Conservation (phyloP, 2,113 vertebrate species). For the Crotalus tigris region DNA sequence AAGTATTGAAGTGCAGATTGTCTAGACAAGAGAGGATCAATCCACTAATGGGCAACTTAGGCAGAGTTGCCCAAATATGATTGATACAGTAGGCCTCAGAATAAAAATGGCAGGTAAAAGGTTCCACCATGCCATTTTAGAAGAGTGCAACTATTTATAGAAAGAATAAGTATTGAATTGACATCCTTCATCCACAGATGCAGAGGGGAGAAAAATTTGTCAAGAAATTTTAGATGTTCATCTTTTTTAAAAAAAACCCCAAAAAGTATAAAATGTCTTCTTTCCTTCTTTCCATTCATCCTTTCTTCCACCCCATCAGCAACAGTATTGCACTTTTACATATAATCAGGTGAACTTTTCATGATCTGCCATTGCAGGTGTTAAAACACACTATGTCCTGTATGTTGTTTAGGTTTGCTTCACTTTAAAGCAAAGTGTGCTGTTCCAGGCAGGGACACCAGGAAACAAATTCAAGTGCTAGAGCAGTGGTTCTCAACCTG, state of each 20-base stretch:
- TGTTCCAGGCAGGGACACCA: background rate
- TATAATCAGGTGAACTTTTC: background rate
- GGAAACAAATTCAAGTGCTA: background rate
- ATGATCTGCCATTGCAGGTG: background rate
- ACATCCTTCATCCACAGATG: background rate
- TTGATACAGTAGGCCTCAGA: background rate
- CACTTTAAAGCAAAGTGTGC: background rate
- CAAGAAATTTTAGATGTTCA: background rate
- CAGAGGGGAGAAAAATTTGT: background rate
- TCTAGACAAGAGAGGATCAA: background rate
- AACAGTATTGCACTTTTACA: background rate
- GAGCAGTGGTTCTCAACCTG: too few relatives aligned
- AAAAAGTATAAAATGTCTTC: background rate
- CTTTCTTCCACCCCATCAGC: background rate
- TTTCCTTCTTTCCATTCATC: background rate
- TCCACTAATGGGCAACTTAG: background rate
- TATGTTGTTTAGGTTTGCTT: background rate
- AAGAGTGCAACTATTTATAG: background rate
- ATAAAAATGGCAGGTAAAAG: background rate
- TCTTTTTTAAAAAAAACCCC: background rate
- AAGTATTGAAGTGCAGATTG: background rate
- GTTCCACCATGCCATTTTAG: background rate
- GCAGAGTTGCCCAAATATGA: background rate
- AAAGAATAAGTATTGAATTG: background rate
- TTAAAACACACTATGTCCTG: background rate